Conservation (phyloP, 30 jellyfish, hydroid and myxozoan species). For the Catostylus mosaicus region DNA sequence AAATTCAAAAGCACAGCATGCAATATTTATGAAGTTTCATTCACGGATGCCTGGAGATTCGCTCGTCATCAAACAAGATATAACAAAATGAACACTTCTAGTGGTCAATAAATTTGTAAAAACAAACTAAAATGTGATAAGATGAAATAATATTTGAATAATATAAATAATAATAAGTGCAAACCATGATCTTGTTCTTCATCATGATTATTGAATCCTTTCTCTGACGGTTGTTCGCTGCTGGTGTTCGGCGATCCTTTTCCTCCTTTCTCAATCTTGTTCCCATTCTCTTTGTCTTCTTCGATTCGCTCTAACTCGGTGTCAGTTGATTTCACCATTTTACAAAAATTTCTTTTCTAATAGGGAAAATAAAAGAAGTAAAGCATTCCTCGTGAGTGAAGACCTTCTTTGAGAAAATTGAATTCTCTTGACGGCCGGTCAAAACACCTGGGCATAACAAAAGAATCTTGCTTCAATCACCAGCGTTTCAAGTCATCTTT, state of each 20-base stretch:
- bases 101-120: neutral
- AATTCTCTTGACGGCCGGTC: constrained; percentile 44
- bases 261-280: constrained; percentile 43
- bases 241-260: constrained; percentile 52
- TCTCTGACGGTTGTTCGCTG: constrained; percentile 27
- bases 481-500: constrained; percentile 6
- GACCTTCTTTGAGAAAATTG: constrained; percentile 6
- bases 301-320: constrained; percentile 45
- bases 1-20: constrained; percentile 3
- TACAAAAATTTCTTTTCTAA: neutral
- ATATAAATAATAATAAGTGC: neutral
- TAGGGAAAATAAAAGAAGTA: neutral
- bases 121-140: neutral
- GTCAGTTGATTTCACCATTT: constrained; percentile 88
- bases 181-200: constrained; percentile 51
- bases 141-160: neutral
- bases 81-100: constrained; percentile 29
- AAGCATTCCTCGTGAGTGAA: constrained; percentile 13
- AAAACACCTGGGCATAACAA: constrained; percentile 70
- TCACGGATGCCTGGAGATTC: neutral
- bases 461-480: constrained; percentile 42
- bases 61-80: neutral
- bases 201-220: constrained; percentile 28
- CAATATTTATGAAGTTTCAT: constrained; percentile 30
- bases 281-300: constrained; percentile 65